phyloP scores from a whole-genome alignment of 2,888 invertebrate species.

The Pseudoips prasinana region DNA sequence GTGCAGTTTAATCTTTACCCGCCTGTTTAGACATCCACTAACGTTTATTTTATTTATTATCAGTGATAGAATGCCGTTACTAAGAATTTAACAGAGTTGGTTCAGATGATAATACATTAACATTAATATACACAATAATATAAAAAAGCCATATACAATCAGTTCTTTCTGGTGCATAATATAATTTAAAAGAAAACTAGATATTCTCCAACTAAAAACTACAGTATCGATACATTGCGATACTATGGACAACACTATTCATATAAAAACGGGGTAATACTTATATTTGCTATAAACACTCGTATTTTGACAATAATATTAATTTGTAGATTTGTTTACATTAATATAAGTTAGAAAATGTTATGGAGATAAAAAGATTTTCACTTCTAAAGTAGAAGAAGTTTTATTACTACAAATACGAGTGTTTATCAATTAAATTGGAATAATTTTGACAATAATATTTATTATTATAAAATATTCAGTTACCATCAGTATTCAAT shows the following conservation, averaged over 20 bases:
- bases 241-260: slow-evolving; percentile 22
- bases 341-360: too few relatives aligned
- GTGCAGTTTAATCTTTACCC: too few relatives aligned
- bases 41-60: too few relatives aligned
- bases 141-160: slow-evolving; percentile 42
- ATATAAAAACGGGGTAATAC: slow-evolving; percentile 22
- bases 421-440: slow-evolving; percentile 3
- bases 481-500: neutral
- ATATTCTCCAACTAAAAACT: slow-evolving; percentile 18
- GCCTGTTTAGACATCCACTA: too few relatives aligned
- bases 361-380: too few relatives aligned
- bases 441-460: slow-evolving; percentile 9
- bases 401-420: slow-evolving; percentile 2
- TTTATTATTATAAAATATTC: slow-evolving; percentile 6
- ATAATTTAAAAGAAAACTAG: slow-evolving; percentile 20
- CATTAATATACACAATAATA: slow-evolving; percentile 33
- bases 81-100: too few relatives aligned
- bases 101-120: slow-evolving; percentile 23
- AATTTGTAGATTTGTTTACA: too few relatives aligned
- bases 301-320: neutral
- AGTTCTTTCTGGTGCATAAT: slow-evolving; percentile 40
- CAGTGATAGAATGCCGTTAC: too few relatives aligned
- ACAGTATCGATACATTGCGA: slow-evolving; percentile 20
- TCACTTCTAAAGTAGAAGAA: too few relatives aligned
- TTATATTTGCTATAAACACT: slow-evolving; percentile 7